Base-by-base conservation (phyloP, 1,140 invertebrate species). In the Wasmannia auropunctata region DNA sequence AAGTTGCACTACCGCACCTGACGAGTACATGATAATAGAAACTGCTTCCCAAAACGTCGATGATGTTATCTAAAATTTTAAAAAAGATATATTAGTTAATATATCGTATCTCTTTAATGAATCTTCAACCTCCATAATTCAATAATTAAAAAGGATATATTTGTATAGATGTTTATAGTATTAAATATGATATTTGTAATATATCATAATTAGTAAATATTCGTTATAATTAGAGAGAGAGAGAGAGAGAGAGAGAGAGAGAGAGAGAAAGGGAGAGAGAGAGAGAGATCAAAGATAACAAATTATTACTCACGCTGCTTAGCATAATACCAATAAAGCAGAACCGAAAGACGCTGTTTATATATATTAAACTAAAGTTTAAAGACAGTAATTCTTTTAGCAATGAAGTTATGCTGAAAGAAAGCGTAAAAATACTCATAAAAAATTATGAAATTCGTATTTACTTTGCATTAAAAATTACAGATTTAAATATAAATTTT, bases 281-380 rank as follows among this genome's bases (percentile, higher is more conserved):
- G n/a, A n/a, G n/a, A n/a, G n/a, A n/a, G 8, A 72, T 75, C 75
- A 87, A 86, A 72, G 22, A 43, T 77, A 25, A 86, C 25, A 0
- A 3, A 92, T 74, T 74, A 40, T 58, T 75, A 75, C 72, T 75
- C 0, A 75, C 72, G 1, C 8, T 37, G 34, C 31, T 72, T 7
- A 51, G 0, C 72, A 88, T 87, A n/a, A 89, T 86, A 31, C 76
- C 76, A 10, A 91, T 34, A 56, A 90, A 90, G 43, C 89, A 89
- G 37, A 92, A 88, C 14, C 88, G 85, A 75, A 90, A 87, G 19
- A 92, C 70, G 19, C 76, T 88, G 34, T 83, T 87, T 34, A 90
- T 6, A 10, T 92, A 90, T 2, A 87, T 51, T 8, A 89, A 7
- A 28, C 69, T 86, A 16, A 91, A 54, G 28, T 90, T 90, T 3